Base-by-base conservation (phyloP, 1,140 invertebrate species). In the Aphelinus certus region DNA sequence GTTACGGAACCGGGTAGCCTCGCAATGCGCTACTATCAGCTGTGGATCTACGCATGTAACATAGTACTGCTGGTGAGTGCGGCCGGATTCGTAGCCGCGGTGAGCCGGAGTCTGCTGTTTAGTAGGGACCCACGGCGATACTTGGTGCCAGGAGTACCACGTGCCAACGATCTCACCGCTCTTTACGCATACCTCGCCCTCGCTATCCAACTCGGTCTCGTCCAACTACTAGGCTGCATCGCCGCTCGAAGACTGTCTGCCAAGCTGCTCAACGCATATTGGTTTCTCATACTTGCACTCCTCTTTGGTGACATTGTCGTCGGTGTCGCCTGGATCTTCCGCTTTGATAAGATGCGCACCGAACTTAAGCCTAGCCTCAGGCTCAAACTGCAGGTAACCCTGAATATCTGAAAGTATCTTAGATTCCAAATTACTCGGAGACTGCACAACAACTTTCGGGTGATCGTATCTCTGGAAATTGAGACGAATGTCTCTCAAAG, bases 21-120 rank as follows among this genome's bases (percentile, higher is more conserved):
- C 85, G 87, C 86, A 76, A 88, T 88, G 87, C 86, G 90, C 88
- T 96, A 96, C 91, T 97, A 97, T 89, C 93, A 95, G 86, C 91
- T 96, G 82, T 96, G 95, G 95, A 96, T 96, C 84, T 96, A 96
- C 90, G 94, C 94, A 82, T 96, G 94, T 92, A 96, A 96, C 89
- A 92, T 93, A 85, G 94, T 94, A 76, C 90, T 96, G 83, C 89
- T 96, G 84, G 90, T 94, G 75, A 93, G 93, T 83, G 94, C 94
- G 81, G 85, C 96, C 63, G 93, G 94, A 47, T 95, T 96, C 85
- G 91, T 92, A 76, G 92, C 92, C 57, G 93, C 94, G 68, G 94
- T 94, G 69, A 92, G 91, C 57, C 91, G 90, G 79, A 92, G 94
- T 42, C 88, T 95, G 46, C 81, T 93, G 51, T 91, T 92, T 79